Percentiles rank a stretch among this genome's conserved stretches.
phyloP scores from a whole-genome alignment of 2,888 invertebrate genomes.

The Willowsia nigromaculata region DNA sequence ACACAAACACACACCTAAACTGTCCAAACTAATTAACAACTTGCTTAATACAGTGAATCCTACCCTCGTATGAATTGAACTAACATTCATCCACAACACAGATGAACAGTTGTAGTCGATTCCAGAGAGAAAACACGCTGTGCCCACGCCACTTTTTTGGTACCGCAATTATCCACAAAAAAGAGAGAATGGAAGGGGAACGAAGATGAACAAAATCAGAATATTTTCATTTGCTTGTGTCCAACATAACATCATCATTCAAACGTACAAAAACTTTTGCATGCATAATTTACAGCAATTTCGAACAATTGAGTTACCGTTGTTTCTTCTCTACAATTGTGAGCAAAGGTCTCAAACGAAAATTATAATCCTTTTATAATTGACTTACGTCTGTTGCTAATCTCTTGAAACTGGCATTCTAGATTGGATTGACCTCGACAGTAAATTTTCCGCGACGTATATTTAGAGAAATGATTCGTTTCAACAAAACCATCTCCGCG shows the following conservation, averaged over 20 bases:
- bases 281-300: neutral
- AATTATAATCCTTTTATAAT: conserved; percentile 21
- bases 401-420: neutral
- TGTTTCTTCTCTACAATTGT: neutral
- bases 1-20: neutral
- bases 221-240: neutral
- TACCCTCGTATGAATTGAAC: neutral
- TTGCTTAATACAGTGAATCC: conserved; percentile 16
- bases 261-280: neutral
- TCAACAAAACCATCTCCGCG: too few species aligned
- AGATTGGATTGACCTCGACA: neutral
- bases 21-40: conserved; percentile 42
- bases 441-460: neutral
- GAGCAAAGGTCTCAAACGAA: neutral
- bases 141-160: neutral
- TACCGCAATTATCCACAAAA: neutral
- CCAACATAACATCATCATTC: neutral
- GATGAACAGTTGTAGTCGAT: neutral
- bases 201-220: neutral
- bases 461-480: neutral
- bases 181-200: neutral
- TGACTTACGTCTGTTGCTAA: neutral
- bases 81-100: neutral
- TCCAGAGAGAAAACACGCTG: neutral
- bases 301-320: neutral